These are phyloP conservation scores for Grallaria varia DNA, from an alignment of 2,113 vertebrate species.

Conservation along the genomic window DNA sequence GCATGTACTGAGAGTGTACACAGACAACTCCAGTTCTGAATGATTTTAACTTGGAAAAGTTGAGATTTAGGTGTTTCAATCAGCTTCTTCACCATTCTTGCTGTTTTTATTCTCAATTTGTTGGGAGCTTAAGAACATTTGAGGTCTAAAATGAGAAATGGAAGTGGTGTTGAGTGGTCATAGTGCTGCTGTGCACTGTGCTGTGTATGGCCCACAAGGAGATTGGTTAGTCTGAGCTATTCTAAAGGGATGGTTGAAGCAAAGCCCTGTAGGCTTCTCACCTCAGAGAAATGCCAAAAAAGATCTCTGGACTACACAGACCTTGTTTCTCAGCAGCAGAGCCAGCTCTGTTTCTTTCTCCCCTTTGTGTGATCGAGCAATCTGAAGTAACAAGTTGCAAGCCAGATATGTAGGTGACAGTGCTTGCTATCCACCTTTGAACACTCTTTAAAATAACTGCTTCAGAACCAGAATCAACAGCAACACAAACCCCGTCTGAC, in stretches of 20 bases:
- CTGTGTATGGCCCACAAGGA: accelerated
- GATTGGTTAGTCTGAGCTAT: not conserved
- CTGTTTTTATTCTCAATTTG: not conserved
- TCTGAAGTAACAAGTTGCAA: not conserved
- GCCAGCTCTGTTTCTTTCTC: not conserved
- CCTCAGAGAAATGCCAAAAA: not conserved
- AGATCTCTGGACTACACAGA: not conserved
- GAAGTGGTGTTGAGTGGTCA: not conserved
- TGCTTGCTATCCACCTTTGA: not conserved
- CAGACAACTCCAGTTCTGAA: not conserved
- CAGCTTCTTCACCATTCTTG: not conserved
- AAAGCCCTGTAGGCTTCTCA: accelerated
- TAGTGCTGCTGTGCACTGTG: not conserved
- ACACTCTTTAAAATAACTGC: not conserved
- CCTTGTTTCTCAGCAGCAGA: not conserved
- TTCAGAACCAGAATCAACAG: not conserved
- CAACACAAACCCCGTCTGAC: not conserved
- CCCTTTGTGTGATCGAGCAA: not conserved
- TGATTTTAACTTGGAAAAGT: not conserved
- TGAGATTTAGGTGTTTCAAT: not conserved
- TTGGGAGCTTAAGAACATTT: not conserved
- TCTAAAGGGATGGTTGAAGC: not conserved
- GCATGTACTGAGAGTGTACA: not conserved
- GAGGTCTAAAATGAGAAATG: not conserved
- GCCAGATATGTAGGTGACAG: not conserved